phyloP scores from a whole-genome alignment of 2,888 invertebrate genomes.

The Agrochola macilenta region DNA sequence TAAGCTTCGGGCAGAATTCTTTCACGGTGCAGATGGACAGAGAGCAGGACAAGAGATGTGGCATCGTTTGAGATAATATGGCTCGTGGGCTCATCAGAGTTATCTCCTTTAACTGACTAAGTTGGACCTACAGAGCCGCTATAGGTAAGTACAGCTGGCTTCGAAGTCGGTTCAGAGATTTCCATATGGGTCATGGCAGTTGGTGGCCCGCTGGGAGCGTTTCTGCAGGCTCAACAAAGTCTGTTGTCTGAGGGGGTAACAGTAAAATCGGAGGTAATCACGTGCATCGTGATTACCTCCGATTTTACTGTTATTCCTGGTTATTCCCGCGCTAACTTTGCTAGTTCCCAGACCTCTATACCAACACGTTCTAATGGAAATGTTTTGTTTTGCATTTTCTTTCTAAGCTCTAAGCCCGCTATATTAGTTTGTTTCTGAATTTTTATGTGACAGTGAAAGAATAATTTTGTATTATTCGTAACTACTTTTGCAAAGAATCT shows the following conservation, averaged over 20 bases:
- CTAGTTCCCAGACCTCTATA: constrained; percentile 42
- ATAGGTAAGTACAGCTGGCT: too few relatives aligned
- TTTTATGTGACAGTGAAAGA: constrained; percentile 13
- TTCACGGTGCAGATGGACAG: background rate
- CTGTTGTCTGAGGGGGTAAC: background rate
- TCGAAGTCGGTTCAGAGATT: background rate
- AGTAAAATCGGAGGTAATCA: too few relatives aligned
- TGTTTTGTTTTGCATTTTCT: constrained; percentile 69
- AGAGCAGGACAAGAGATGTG: too few relatives aligned
- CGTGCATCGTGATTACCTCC: constrained; percentile 32
- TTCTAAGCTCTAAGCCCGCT: constrained; percentile 39
- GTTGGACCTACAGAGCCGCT: too few relatives aligned
- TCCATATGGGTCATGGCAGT: background rate
- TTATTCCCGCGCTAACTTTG: constrained; percentile 50
- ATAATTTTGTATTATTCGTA: constrained; percentile 40
- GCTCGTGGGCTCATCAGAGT: too few relatives aligned
- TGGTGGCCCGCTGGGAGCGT: background rate
- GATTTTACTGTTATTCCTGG: constrained; percentile 33
- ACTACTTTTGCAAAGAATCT: constrained; percentile 29
- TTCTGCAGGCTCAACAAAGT: background rate
- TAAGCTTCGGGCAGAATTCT: background rate
- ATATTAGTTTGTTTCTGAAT: constrained; percentile 25
- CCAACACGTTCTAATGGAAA: constrained; percentile 70
- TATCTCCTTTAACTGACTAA: too few relatives aligned
- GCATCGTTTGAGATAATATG: too few relatives aligned